Conservation (phyloP, 2,888 invertebrate genomes). For the Sclerodermus sp. region DNA sequence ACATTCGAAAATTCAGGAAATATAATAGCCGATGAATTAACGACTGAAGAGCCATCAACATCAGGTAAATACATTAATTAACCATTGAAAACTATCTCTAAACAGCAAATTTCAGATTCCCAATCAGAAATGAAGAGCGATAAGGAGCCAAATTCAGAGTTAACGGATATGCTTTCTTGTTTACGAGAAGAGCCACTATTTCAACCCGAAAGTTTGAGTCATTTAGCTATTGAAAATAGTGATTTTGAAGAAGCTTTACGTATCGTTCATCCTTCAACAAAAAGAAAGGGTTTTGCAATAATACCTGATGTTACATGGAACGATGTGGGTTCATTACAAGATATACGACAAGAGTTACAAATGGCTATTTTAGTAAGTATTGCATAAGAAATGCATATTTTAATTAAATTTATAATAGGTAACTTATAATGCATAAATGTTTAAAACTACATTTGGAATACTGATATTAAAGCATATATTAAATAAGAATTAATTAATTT, state of each 20-base stretch:
- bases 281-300: slow-evolving; percentile 95
- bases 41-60: slow-evolving; percentile 7
- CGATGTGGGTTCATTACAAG: slow-evolving; percentile 88
- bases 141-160: slow-evolving; percentile 29
- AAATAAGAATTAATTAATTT: too few species aligned
- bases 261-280: slow-evolving; percentile 87
- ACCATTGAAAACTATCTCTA: too few species aligned
- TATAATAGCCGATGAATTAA: slow-evolving; percentile 7
- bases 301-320: slow-evolving; percentile 98
- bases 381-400: neutral
- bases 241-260: slow-evolving; percentile 81
- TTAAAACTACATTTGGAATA: too few species aligned
- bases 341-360: slow-evolving; percentile 87
- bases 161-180: slow-evolving; percentile 67
- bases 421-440: too few species aligned
- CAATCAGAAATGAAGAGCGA: neutral
- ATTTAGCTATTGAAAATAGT: slow-evolving; percentile 70
- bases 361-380: slow-evolving; percentile 77
- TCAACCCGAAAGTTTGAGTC: slow-evolving; percentile 64
- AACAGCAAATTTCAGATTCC: too few species aligned
- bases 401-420: neutral
- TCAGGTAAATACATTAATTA: neutral
- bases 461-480: too few species aligned
- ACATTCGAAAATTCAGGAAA: slow-evolving; percentile 20
- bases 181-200: slow-evolving; percentile 68